Conservation (phyloP, 2,888 invertebrate species). For the Gnatocerus cornutus region DNA sequence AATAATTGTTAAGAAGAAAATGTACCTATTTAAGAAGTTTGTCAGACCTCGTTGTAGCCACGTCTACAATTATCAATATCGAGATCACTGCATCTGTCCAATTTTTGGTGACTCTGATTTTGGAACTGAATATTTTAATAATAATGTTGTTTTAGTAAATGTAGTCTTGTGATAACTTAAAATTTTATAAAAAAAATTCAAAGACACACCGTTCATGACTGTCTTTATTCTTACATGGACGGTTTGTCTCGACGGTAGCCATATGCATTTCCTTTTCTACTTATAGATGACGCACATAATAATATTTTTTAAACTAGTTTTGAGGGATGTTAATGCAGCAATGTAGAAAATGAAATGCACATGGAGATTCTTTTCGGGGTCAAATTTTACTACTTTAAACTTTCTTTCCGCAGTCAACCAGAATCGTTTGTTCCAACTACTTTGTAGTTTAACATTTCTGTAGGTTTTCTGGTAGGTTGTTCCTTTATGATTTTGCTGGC, state of each 20-base stretch:
- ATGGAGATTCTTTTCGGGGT: slow-evolving; percentile 12
- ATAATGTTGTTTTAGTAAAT: slow-evolving; percentile 62
- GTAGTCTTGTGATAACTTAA: slow-evolving; percentile 65
- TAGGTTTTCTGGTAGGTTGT: slow-evolving; percentile 40
- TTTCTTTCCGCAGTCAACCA: slow-evolving; percentile 31
- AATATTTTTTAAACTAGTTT: slow-evolving; percentile 46
- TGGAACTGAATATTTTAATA: slow-evolving; percentile 65
- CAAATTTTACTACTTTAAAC: slow-evolving; percentile 14
- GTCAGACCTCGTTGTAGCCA: slow-evolving; percentile 43
- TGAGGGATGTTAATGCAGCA: slow-evolving; percentile 39
- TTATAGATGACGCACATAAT: slow-evolving; percentile 38
- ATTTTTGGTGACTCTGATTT: slow-evolving; percentile 51
- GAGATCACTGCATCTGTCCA: slow-evolving; percentile 50
- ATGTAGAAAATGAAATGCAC: slow-evolving; percentile 18
- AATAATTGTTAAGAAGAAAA: slow-evolving; percentile 46
- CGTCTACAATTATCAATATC: slow-evolving; percentile 43
- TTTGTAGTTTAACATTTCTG: slow-evolving; percentile 36
- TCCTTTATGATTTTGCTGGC: slow-evolving; percentile 42
- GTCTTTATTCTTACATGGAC: slow-evolving; percentile 6
- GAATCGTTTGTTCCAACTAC: slow-evolving; percentile 36
- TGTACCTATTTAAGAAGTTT: slow-evolving; percentile 37
- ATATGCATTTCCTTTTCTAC: slow-evolving; percentile 22
- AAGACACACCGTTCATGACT: slow-evolving; percentile 11
- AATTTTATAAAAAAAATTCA: slow-evolving; percentile 25
- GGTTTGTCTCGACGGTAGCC: slow-evolving; percentile 7